Base-by-base conservation (phyloP, 2,888 invertebrate species). In the Polydrusus pterygomalis region DNA sequence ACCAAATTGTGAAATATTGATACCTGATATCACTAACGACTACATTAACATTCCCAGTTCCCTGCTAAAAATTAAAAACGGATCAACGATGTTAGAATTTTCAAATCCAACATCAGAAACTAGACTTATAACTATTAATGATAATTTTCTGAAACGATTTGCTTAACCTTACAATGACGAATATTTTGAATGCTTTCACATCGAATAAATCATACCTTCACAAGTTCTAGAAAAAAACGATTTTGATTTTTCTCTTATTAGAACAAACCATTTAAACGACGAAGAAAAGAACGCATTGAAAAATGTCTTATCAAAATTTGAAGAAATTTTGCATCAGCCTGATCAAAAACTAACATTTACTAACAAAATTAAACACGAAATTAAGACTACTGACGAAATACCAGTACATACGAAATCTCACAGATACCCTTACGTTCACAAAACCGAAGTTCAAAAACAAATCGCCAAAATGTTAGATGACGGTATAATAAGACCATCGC, bases 381-480 rank as follows among this genome's bases (percentile, higher is more conserved):
- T 43, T 43, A 43, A 10, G 10, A 43, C 43, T 13, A 7, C 43
- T 13, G 43, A 43, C 10, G 43, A 43, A 43, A 43, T 43, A 10
- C 43, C 43, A 2, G 43, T 43, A 43, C 7, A 30, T 30, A 6
- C 30, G 6, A 43, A 43, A 10, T 43, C 43, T 43, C 10, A 43
- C 10, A 10, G 43, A 7, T 43, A 43, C 10, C 43, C 43, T 2
- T 43, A 10, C 43, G 30, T 30, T 7, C 30, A 30, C 15, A 54
- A 54, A 54, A 15, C 7, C 5, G 54, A 54, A 54, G 54, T 54
- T 54, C 54, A 54, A 54, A 54, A 54, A 54, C 54, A 20, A 54
- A 54, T 54, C 17, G 11, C 54, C 2, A 54, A 54, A 54, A 54
- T 54, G 15, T 15, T 54, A 20, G 17, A 54, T 15, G 54, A 54